phyloP scores from a whole-genome alignment of 2,113 vertebrate species.

The Tachycineta bicolor region DNA sequence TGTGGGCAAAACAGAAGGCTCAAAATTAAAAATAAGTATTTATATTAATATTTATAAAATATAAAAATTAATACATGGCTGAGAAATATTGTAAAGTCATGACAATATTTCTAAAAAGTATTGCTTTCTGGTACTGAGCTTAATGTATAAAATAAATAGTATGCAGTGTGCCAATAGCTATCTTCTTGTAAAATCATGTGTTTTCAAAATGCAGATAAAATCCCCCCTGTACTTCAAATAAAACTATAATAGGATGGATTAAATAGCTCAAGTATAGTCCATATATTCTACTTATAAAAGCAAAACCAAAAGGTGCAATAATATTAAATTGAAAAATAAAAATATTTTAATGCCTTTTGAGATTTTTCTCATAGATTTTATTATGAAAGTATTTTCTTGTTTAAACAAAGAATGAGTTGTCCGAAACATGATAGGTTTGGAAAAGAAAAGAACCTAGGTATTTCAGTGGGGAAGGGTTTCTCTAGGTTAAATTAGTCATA shows the following conservation, averaged over 20 bases:
- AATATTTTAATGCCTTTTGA: slow-evolving; percentile 21
- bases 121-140: background rate
- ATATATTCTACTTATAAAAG: background rate
- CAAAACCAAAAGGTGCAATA: background rate
- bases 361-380: slow-evolving; percentile 36
- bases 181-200: background rate
- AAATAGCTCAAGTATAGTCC: background rate
- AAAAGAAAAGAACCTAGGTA: slow-evolving; percentile 54
- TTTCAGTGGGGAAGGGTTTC: slow-evolving; percentile 60
- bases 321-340: background rate
- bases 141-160: background rate
- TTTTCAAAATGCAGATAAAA: background rate
- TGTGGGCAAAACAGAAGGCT: background rate
- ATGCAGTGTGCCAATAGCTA: background rate
- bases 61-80: background rate
- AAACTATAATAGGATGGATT: background rate
- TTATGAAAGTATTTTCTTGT: slow-evolving; percentile 57
- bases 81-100: background rate
- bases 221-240: background rate
- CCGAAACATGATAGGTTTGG: slow-evolving; percentile 57
- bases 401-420: slow-evolving; percentile 51
- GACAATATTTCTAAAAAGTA: background rate
- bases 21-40: background rate
- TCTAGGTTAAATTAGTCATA: slow-evolving; percentile 72
- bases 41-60: background rate